These are phyloP conservation scores for Drosophila oshimai DNA, from an alignment of 1,140 invertebrate genomes.

Conservation along the genomic window DNA sequence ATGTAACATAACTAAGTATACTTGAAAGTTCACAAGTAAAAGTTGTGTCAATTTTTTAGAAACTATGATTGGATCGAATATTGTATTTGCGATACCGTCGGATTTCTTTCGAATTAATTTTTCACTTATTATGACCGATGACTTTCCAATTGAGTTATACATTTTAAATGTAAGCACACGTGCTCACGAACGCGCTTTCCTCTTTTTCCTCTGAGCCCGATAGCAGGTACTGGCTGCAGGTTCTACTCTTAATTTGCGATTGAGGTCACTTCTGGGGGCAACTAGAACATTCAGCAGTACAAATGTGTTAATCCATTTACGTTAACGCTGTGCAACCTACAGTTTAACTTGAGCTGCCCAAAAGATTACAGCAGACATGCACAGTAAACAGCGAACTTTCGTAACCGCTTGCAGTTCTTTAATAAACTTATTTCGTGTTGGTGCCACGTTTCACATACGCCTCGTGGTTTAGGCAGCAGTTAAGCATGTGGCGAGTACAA, in stretches of 20 bases:
- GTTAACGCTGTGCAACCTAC: constrained; percentile 43
- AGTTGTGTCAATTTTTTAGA: no score
- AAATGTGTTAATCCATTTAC: constrained; percentile 78
- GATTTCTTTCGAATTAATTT: no score
- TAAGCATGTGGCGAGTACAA: constrained; percentile 10
- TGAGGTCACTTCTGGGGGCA: constrained; percentile 66
- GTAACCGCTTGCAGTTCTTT: constrained; percentile 53
- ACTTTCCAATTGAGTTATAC: constrained; percentile 53
- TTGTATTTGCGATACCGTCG: no score
- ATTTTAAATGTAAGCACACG: constrained; percentile 65
- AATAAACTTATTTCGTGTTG: constrained; percentile 77
- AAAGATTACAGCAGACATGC: constrained; percentile 6
- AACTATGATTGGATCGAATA: no score
- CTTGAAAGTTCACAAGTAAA: no score
- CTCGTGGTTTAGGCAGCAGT: constrained; percentile 38
- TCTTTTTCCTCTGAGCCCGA: constrained; percentile 31
- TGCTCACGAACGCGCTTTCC: constrained; percentile 11
- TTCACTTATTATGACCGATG: no score
- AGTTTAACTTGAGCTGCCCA: constrained; percentile 1
- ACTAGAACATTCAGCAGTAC: constrained; percentile 76
- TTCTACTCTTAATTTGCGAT: neutral
- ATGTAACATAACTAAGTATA: no score
- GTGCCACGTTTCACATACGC: constrained; percentile 67
- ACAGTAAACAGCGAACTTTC: constrained; percentile 52
- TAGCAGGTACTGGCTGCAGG: constrained; percentile 34